phyloP scores from a whole-genome alignment of 2,113 vertebrate genomes.

The Amia ocellicauda region DNA sequence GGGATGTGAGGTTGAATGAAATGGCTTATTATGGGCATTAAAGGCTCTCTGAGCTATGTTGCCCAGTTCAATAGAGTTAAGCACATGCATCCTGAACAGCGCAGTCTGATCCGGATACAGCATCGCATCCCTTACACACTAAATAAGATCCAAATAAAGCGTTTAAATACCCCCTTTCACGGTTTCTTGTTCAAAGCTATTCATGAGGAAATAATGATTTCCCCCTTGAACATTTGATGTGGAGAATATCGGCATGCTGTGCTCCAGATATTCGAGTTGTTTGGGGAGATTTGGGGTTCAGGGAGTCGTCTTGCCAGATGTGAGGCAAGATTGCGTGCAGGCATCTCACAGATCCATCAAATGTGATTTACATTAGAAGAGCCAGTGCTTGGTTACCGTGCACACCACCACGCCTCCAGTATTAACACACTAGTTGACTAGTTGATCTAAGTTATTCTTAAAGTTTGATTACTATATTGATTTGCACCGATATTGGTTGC shows the following conservation, averaged over 20 bases:
- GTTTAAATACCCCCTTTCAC: slow-evolving; percentile 28
- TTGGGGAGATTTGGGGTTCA: neutral
- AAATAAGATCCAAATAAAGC: slow-evolving; percentile 20
- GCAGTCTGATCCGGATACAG: slow-evolving; percentile 42
- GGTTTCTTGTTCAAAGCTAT: slow-evolving; percentile 46
- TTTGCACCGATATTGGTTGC: too few relatives aligned
- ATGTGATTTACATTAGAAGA: too few relatives aligned
- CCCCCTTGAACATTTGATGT: slow-evolving; percentile 57
- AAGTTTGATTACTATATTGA: too few relatives aligned
- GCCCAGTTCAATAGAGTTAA: slow-evolving; percentile 46
- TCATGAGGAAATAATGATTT: slow-evolving; percentile 48
- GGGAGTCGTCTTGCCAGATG: neutral
- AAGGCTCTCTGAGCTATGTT: slow-evolving; percentile 53
- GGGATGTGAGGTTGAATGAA: slow-evolving; percentile 40
- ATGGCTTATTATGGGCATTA: slow-evolving; percentile 57
- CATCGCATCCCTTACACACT: slow-evolving; percentile 14
- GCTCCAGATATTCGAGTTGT: slow-evolving; percentile 20
- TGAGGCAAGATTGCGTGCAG: neutral
- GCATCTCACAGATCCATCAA: neutral
- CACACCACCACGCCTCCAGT: too few relatives aligned
- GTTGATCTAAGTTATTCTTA: too few relatives aligned
- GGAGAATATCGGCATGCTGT: slow-evolving; percentile 50
- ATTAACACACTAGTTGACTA: too few relatives aligned
- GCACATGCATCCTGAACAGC: slow-evolving; percentile 48
- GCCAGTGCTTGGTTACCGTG: too few relatives aligned